Base-by-base conservation (phyloP, 2,113 vertebrate genomes). In the Colistium nudipinnis region DNA sequence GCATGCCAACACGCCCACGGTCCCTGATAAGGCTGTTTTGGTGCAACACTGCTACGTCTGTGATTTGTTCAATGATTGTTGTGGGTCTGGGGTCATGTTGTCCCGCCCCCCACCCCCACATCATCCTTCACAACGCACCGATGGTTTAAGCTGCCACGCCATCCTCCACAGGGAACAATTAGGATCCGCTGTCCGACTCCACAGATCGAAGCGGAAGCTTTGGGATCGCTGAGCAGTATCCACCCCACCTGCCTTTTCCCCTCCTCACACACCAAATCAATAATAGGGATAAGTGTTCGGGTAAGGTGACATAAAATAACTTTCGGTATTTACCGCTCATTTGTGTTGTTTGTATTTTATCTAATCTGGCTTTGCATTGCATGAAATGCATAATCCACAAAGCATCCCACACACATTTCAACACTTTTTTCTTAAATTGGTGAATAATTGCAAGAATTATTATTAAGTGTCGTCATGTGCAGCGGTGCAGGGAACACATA, bases 361-460 rank as follows among this genome's bases (percentile, higher is more conserved):
- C 19, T 27, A 27, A 61, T 47, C 28, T 16, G 4, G 19, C 6
- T 63, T 24, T 36, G 30, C 53, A 25, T 39, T 64, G 11, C 8
- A 59, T 62, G 14, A 76, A 49, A 30, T 22, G n/a, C 4, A 1
- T 13, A 49, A 22, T 53, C 16, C 55, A 14, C 56, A 35, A 9
- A 25, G 3, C 49, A 63, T 61, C 54, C 51, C 0, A n/a, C 8
- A 51, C 22, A 62, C n/a, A 61, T 63, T 43, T 66, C 66, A 55
- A 65, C 62, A 72, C 17, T 70, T 66, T 72, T 45, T 14, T 63
- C 62, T 67, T 19, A 62, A 62, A 17, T 48, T n/a, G 4, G 47
- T 70, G 48, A 52, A 70, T 62, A 79, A 62, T 66, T 48, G n/a
- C n/a, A n/a, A n/a, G n/a, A n/a, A 61, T 6, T 8, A 30, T 30